Conservation (phyloP, 2,797 vertebrate genomes). For the Sternotherus odoratus region DNA sequence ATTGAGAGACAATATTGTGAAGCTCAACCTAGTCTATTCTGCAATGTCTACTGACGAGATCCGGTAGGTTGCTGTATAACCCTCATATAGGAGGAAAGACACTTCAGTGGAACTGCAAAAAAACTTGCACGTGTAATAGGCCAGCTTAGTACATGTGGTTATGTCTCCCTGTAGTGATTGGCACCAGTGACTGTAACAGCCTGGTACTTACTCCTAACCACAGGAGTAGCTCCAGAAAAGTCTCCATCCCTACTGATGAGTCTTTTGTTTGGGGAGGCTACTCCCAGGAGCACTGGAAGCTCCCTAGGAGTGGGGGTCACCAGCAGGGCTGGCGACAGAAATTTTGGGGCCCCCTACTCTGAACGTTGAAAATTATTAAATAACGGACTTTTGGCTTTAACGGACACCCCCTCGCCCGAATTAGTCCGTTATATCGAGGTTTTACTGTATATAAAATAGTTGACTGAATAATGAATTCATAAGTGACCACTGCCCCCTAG, state of each 20-base stretch:
- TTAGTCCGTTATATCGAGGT: too few species aligned
- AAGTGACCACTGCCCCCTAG: background rate
- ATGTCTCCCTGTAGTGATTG: constrained; percentile 68
- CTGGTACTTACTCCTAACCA: background rate
- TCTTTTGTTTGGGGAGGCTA: too few species aligned
- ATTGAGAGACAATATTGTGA: constrained; percentile 78
- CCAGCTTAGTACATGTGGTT: background rate
- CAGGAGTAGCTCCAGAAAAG: background rate
- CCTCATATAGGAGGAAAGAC: background rate
- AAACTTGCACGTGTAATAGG: fast-evolving
- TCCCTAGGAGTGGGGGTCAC: too few species aligned
- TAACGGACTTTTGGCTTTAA: too few species aligned
- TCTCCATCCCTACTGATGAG: background rate
- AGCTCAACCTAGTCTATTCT: constrained; percentile 90
- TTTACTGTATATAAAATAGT: too few species aligned
- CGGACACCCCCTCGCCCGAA: too few species aligned
- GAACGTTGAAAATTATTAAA: too few species aligned
- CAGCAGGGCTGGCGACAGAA: too few species aligned
- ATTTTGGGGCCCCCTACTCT: too few species aligned
- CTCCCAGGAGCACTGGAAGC: too few species aligned
- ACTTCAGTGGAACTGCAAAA: background rate
- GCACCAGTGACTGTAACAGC: background rate
- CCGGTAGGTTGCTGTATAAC: constrained; percentile 76
- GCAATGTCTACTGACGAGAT: constrained; percentile 87
- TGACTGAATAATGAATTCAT: background rate